A percentile compares a stretch with the other conserved stretches of the same genome.
These are phyloP conservation scores for Corythornis leucogaster DNA, from an alignment of 2,797 vertebrate genomes.

Conservation along the genomic window DNA sequence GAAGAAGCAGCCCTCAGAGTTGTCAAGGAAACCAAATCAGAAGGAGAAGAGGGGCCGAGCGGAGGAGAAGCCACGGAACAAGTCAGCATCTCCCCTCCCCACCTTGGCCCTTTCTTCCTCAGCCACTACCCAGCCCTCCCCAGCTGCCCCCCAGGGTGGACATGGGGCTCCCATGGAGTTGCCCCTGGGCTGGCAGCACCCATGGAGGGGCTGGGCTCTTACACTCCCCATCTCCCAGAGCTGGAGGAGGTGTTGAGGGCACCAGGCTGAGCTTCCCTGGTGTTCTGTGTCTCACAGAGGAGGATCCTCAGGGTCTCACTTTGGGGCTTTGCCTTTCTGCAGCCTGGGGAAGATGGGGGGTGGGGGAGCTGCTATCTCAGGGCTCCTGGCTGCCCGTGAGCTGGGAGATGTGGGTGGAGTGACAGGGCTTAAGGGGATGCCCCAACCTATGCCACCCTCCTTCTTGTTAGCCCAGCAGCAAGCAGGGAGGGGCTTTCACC, in stretches of 20 bases:
- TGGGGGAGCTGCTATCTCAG: background rate
- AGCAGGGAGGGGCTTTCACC: background rate
- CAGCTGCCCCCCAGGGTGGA: fast-evolving
- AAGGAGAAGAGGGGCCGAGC: constrained; percentile 86
- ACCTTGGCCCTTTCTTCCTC: background rate
- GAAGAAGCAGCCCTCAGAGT: constrained; percentile 83
- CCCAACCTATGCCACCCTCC: fast-evolving
- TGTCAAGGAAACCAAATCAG: constrained; percentile 84
- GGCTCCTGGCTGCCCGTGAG: background rate
- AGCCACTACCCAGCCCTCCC: background rate
- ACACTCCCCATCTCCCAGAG: background rate
- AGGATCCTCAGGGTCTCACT: background rate
- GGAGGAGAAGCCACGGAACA: constrained; percentile 88
- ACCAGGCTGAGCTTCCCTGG: background rate
- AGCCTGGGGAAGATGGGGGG: background rate
- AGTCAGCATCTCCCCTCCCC: constrained; percentile 73
- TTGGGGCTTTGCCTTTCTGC: background rate
- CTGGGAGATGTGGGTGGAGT: background rate
- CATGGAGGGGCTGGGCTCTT: background rate
- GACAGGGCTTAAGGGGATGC: background rate
- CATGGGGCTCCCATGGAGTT: background rate
- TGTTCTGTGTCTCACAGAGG: fast-evolving
- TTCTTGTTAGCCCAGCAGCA: background rate
- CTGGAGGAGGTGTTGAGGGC: background rate
- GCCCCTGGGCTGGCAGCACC: background rate